Conservation (phyloP, 2,797 vertebrate genomes). For the Tympanoctomys barrerae region DNA sequence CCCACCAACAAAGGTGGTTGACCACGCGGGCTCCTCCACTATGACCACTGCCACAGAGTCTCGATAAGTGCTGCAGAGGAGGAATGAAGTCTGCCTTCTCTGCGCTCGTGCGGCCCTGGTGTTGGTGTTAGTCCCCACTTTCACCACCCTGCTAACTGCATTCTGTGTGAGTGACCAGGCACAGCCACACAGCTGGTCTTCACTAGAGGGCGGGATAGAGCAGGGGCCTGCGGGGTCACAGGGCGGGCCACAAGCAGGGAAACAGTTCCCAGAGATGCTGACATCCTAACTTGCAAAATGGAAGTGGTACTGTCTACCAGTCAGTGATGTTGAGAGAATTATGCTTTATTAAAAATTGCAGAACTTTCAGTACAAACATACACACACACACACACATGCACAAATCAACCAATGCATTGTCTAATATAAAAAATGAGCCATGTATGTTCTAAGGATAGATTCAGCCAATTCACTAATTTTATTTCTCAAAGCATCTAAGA, state of each 20-base stretch:
- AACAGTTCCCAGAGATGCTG: not conserved
- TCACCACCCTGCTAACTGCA: not conserved
- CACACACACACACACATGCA: not conserved
- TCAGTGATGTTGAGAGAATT: not conserved
- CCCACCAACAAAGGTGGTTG: not conserved
- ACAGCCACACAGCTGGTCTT: rapidly evolving
- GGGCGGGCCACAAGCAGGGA: rapidly evolving
- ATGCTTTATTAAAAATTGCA: not conserved
- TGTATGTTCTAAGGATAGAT: not conserved
- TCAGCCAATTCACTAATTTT: not conserved
- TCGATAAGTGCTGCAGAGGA: not conserved
- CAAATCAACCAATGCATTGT: not conserved
- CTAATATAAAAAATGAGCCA: not conserved
- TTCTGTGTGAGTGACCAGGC: rapidly evolving
- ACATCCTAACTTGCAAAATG: not conserved
- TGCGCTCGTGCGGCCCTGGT: not conserved
- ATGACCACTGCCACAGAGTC: too few species aligned
- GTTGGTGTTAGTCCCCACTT: too few species aligned
- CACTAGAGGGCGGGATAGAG: rapidly evolving
- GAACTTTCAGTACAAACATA: not conserved
- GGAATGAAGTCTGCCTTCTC: not conserved
- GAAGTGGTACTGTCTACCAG: not conserved
- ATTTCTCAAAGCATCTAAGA: not conserved
- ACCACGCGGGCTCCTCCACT: rapidly evolving
- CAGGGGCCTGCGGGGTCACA: rapidly evolving